Conservation (phyloP, 1,140 invertebrate species). For the Apis laboriosa region DNA sequence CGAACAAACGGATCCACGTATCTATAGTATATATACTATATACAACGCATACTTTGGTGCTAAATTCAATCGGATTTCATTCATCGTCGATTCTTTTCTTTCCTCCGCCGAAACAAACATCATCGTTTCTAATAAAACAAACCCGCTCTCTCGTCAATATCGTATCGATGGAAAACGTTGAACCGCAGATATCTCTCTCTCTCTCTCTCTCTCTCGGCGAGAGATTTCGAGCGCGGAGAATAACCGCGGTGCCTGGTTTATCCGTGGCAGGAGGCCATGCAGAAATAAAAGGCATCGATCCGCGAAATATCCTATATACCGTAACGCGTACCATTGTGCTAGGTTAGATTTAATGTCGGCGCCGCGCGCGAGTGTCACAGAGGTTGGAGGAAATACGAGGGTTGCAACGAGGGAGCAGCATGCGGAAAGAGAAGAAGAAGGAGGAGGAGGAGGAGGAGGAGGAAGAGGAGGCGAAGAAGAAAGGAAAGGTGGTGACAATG, state of each 20-base stretch:
- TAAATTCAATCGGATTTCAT: slow-evolving; percentile 21
- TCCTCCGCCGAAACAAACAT: background rate
- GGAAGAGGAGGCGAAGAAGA: slow-evolving; percentile 53
- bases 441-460: slow-evolving; percentile 44
- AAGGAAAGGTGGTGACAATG: slow-evolving; percentile 71
- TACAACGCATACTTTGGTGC: background rate
- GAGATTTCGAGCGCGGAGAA: slow-evolving; percentile 8
- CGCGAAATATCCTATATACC: slow-evolving; percentile 71
- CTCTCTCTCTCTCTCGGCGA: background rate
- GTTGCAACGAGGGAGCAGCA: slow-evolving; percentile 24
- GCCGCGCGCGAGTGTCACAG: slow-evolving; percentile 62
- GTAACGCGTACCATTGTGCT: slow-evolving; percentile 70
- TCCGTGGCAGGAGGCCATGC: slow-evolving; percentile 21
- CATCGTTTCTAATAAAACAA: slow-evolving; percentile 18
- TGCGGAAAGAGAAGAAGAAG: slow-evolving; percentile 23
- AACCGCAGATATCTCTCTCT: too few species aligned
- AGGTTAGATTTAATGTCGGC: slow-evolving; percentile 67
- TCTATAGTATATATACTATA: background rate
- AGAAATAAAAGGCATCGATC: slow-evolving; percentile 73
- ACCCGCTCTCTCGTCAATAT: background rate
- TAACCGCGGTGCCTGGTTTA: slow-evolving; percentile 31
- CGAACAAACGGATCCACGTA: slow-evolving; percentile 1
- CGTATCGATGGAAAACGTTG: background rate
- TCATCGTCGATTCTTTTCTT: slow-evolving; percentile 1
- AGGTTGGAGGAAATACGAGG: slow-evolving; percentile 63